Percentiles rank a stretch among this genome's conserved stretches.
Conservation (phyloP, 2,888 invertebrate genomes). For the Malacosoma neustria region DNA sequence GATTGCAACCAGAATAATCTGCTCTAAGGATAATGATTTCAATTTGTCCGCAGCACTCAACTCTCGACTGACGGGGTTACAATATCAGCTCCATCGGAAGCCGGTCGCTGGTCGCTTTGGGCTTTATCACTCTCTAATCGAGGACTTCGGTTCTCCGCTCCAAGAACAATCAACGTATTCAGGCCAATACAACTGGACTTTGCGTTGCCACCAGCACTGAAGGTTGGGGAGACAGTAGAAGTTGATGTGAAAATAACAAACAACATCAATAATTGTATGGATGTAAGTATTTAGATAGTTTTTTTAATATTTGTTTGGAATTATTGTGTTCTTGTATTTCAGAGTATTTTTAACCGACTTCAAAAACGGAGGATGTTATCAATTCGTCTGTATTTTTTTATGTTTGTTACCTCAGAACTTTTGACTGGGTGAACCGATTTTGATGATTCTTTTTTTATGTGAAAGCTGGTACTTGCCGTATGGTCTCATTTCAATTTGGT, state of each 20-base stretch:
- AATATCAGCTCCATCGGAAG: constrained; percentile 75
- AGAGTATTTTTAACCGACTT: too few relatives aligned
- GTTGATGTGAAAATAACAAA: constrained; percentile 81
- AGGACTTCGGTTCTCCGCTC: constrained; percentile 72
- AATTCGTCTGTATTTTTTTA: too few relatives aligned
- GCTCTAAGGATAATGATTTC: too few relatives aligned
- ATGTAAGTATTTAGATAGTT: constrained; percentile 74
- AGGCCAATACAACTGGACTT: constrained; percentile 78
- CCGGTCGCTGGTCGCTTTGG: constrained; percentile 79
- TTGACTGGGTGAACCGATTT: too few relatives aligned
- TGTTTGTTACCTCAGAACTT: too few relatives aligned
- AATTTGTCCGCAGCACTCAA: constrained; percentile 61
- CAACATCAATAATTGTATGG: constrained; percentile 80
- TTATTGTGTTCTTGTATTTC: too few relatives aligned
- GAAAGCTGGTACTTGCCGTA: too few relatives aligned
- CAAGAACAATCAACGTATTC: constrained; percentile 76
- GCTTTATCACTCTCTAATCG: constrained; percentile 73
- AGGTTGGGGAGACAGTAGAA: constrained; percentile 78
- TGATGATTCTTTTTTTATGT: too few relatives aligned
- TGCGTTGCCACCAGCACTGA: constrained; percentile 72
- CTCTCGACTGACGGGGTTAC: constrained; percentile 75
- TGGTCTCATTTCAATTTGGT: too few relatives aligned
- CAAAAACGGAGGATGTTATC: too few relatives aligned
- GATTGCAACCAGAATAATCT: too few relatives aligned
- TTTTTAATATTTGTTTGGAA: too few relatives aligned